Conservation (phyloP, 2,797 vertebrate genomes). For the Molossus molossus region DNA sequence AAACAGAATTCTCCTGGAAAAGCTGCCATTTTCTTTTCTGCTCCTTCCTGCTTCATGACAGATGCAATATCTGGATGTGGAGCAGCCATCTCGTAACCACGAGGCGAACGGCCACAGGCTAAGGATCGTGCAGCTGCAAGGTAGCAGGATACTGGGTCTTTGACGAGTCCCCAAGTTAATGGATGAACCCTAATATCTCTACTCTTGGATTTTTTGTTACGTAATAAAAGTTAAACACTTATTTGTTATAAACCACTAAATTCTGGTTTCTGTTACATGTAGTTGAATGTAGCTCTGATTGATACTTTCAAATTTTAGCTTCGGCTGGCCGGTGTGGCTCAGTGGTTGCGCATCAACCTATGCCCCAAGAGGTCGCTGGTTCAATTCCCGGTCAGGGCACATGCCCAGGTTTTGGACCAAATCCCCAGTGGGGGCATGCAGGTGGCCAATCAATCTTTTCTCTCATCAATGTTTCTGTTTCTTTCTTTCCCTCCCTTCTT, state of each 20-base stretch:
- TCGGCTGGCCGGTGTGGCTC: no score
- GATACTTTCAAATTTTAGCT: not conserved
- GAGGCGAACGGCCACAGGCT: not conserved
- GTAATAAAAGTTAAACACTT: not conserved
- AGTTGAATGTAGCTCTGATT: not conserved
- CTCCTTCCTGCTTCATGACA: conserved; percentile 14
- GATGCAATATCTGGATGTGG: not conserved
- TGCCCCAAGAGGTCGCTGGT: no score
- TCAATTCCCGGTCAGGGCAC: no score
- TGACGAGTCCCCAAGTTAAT: not conserved
- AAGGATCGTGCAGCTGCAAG: not conserved
- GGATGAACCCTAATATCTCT: not conserved
- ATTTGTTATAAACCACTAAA: not conserved
- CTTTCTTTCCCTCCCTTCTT: no score
- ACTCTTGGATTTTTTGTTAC: not conserved
- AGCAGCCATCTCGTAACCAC: not conserved
- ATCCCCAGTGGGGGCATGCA: no score
- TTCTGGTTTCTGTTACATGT: not conserved
- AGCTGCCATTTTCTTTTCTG: not conserved
- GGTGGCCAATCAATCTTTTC: no score
- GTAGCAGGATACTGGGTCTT: not conserved
- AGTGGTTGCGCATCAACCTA: no score
- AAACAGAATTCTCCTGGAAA: not conserved
- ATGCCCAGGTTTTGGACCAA: no score
- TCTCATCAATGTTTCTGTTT: no score